Conservation (phyloP, 2,888 invertebrate genomes). For the Boloria selene region DNA sequence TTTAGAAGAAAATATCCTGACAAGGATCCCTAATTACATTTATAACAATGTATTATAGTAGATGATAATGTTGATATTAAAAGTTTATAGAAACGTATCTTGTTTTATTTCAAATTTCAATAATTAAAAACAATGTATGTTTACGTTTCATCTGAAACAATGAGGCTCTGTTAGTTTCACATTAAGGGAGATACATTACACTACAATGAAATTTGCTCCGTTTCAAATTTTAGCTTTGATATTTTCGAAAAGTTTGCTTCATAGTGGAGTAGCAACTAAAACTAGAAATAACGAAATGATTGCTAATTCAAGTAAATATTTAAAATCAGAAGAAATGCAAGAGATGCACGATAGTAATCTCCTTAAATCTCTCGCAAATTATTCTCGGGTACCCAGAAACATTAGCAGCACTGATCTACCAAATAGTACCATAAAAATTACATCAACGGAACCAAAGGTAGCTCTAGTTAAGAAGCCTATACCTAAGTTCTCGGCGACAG, state of each 20-base stretch:
- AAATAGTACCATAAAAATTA: not conserved
- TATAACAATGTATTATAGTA: not conserved
- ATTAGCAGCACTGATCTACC: not conserved
- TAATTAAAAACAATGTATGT: slow-evolving; percentile 61
- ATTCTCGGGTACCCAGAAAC: slow-evolving; percentile 12
- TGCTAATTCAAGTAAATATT: slow-evolving; percentile 7
- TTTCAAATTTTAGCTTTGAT: slow-evolving; percentile 23
- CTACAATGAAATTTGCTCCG: slow-evolving; percentile 34
- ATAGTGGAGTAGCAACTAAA: slow-evolving; percentile 26
- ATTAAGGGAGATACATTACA: slow-evolving; percentile 21
- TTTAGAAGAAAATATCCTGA: too few species aligned
- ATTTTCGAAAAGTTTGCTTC: not conserved
- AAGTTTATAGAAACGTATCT: slow-evolving; percentile 45
- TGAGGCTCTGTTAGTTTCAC: slow-evolving; percentile 53
- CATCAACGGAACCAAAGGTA: slow-evolving; percentile 27
- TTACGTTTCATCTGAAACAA: slow-evolving; percentile 58
- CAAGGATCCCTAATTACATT: slow-evolving; percentile 3
- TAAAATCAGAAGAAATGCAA: slow-evolving; percentile 16
- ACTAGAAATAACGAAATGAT: slow-evolving; percentile 22
- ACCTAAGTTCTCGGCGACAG: slow-evolving; percentile 62
- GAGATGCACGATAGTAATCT: slow-evolving; percentile 8
- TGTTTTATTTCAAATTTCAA: slow-evolving; percentile 54
- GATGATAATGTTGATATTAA: slow-evolving; percentile 3
- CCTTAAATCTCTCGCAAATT: not conserved
- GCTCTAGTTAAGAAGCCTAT: slow-evolving; percentile 65